Percentiles rank a stretch among this genome's conserved stretches.
Evolutionary conservation across 2,888 invertebrate genomes (phyloP).

Genomic region (Lingula anatina): DNA sequence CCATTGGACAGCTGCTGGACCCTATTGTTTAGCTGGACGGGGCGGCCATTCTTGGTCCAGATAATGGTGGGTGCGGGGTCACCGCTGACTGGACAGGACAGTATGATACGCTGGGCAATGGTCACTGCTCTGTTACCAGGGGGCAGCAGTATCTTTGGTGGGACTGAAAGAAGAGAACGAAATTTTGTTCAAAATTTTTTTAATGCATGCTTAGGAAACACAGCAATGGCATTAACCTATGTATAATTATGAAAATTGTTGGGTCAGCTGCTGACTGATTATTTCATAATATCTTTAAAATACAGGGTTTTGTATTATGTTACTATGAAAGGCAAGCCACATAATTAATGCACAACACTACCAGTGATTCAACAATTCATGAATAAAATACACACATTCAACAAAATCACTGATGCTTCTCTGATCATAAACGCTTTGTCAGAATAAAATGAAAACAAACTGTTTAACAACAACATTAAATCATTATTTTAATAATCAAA

Average conservation of each 20-base stretch:
- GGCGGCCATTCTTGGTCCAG: constrained; percentile 54
- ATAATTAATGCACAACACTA: background rate
- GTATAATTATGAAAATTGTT: no score
- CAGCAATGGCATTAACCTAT: no score
- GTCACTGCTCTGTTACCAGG: constrained; percentile 40
- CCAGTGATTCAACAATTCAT: background rate
- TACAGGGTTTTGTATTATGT: no score
- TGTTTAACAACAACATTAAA: no score
- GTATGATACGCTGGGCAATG: constrained; percentile 37
- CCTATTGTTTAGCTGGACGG: constrained; percentile 39
- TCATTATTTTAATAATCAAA: background rate
- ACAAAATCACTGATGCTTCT: no score
- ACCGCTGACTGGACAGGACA: constrained; percentile 49
- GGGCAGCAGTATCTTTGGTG: constrained; percentile 50
- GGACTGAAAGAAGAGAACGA: constrained; percentile 38
- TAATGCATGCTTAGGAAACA: no score
- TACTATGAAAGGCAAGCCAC: no score
- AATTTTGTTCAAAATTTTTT: no score
- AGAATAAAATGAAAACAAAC: no score
- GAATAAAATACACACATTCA: background rate
- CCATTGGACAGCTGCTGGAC: constrained; percentile 46
- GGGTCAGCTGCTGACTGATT: no score
- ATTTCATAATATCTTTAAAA: no score
- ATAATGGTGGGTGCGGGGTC: constrained; percentile 47
- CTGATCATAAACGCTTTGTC: no score